Percentiles rank a stretch among this genome's conserved stretches.
Conservation (phyloP, 2,888 invertebrate species). For the Cheilosia grossa region DNA sequence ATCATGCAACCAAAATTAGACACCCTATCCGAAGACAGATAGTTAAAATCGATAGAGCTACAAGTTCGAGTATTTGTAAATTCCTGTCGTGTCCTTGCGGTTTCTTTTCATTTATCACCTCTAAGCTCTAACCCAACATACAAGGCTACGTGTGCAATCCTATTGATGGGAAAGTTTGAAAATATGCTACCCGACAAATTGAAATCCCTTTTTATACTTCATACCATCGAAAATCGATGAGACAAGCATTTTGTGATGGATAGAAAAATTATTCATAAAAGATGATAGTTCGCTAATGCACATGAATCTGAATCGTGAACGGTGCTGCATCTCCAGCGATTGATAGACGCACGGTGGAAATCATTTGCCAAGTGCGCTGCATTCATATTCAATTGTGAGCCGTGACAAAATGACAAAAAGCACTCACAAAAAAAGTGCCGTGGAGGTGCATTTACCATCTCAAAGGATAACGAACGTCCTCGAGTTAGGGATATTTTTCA, state of each 20-base stretch:
- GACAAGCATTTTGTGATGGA: conserved; percentile 21
- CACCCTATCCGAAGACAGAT: conserved; percentile 5
- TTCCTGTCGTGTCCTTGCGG: conserved; percentile 35
- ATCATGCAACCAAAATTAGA: background rate
- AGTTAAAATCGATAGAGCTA: conserved; percentile 33
- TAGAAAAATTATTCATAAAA: conserved; percentile 33
- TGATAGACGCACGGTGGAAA: conserved; percentile 12
- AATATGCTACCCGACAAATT: conserved; percentile 2
- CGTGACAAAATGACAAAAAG: background rate
- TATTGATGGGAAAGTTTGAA: conserved; percentile 2
- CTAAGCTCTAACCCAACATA: conserved; percentile 17
- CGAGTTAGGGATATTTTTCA: background rate
- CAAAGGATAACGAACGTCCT: conserved; percentile 13
- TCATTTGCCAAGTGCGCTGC: background rate
- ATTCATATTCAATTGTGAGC: conserved; percentile 9
- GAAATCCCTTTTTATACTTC: conserved; percentile 16
- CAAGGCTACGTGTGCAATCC: conserved; percentile 10
- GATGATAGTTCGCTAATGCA: conserved; percentile 32
- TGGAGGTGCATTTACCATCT: conserved; percentile 4
- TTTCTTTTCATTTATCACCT: conserved; percentile 46
- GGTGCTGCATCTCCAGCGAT: background rate
- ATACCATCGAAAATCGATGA: conserved; percentile 16
- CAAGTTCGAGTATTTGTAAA: conserved; percentile 19
- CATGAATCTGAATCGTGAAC: background rate
- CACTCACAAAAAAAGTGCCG: conserved; percentile 3